These are phyloP conservation scores for Rhadina sibilatrix DNA, from an alignment of 2,113 vertebrate species.

Conservation along the genomic window DNA sequence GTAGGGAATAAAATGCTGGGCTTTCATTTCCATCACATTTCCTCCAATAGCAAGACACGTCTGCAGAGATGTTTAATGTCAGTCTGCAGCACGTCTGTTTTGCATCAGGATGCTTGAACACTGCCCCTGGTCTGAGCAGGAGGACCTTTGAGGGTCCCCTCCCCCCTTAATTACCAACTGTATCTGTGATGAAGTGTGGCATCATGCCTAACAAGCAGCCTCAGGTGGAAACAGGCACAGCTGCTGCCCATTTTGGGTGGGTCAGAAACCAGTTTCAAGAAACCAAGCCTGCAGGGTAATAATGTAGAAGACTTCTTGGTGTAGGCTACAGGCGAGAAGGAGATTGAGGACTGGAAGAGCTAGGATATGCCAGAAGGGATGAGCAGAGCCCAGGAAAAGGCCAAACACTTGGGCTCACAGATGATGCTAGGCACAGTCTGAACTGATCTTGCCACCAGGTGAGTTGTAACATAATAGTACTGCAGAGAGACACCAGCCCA, in stretches of 20 bases:
- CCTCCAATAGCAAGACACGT: background rate
- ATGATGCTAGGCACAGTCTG: rapidly evolving
- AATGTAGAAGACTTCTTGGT: background rate
- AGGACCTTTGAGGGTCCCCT: background rate
- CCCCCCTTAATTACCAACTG: background rate
- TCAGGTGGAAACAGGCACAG: background rate
- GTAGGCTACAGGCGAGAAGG: background rate
- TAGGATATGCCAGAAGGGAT: background rate
- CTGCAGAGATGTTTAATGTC: constrained; percentile 21
- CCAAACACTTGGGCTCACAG: background rate
- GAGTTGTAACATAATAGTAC: background rate
- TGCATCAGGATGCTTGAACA: background rate
- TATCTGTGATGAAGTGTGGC: background rate
- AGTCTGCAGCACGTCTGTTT: background rate
- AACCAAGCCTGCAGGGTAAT: background rate
- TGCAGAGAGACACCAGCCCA: background rate
- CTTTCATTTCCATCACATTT: constrained; percentile 23
- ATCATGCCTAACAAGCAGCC: background rate
- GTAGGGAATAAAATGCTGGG: constrained; percentile 4
- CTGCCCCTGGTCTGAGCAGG: background rate
- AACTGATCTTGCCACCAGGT: background rate
- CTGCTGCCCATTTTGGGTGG: background rate
- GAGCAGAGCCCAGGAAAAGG: background rate
- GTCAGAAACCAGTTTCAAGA: constrained; percentile 3
- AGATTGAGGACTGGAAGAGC: background rate